Evolutionary conservation across 2,797 vertebrate species (phyloP).

Genomic region (Tamandua tetradactyla): DNA sequence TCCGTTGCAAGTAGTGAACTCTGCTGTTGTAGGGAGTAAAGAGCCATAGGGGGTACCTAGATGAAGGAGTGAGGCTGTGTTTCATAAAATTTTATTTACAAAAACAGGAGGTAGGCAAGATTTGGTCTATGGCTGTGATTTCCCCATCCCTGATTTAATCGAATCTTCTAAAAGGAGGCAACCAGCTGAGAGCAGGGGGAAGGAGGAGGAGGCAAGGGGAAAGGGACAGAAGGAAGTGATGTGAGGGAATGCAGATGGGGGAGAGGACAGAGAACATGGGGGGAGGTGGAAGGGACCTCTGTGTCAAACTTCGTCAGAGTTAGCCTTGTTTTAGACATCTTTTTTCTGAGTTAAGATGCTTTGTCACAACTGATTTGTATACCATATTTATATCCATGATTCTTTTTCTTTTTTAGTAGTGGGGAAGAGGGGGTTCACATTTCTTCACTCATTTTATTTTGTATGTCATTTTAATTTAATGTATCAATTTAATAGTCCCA

Average conservation of each 20-base stretch:
- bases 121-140: background rate
- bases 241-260: background rate
- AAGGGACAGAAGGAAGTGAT: background rate
- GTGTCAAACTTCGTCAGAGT: background rate
- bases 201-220: background rate
- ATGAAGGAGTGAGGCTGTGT: background rate
- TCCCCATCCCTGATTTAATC: background rate
- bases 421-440: background rate
- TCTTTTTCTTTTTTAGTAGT: constrained; percentile 25
- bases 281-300: background rate
- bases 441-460: background rate
- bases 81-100: constrained; percentile 21
- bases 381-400: background rate
- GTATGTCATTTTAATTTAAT: constrained; percentile 20
- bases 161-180: background rate
- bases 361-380: constrained; percentile 23
- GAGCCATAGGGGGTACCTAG: background rate
- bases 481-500: constrained; percentile 33
- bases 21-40: background rate
- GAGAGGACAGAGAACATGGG: background rate
- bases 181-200: background rate
- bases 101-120: background rate
- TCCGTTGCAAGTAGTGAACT: background rate
- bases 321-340: background rate
- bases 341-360: background rate